Evolutionary conservation across 35 echinoderm and acorn worm species (phyloP).

Genomic region (Apostichopus parvimensis): DNA sequence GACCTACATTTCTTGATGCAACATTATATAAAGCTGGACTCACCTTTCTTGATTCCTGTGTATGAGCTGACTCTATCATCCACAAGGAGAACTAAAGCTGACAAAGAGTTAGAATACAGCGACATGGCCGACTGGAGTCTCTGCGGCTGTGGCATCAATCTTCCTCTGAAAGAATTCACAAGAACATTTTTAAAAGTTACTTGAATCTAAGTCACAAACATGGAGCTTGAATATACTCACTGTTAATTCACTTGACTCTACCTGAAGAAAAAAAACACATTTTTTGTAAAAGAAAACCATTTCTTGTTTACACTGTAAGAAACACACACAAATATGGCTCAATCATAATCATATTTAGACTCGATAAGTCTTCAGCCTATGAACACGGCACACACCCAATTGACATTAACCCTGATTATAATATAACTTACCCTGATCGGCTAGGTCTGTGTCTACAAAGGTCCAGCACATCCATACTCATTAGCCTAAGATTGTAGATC

Average conservation of each 20-base stretch:
- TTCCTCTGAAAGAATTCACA: conserved; percentile 53
- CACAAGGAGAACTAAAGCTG: conserved; percentile 88
- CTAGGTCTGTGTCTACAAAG: conserved; percentile 85
- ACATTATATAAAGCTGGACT: neutral
- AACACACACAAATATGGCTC: neutral
- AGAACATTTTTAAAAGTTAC: neutral
- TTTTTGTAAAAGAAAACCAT: neutral
- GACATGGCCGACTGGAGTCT: conserved; percentile 91
- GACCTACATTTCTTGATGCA: conserved; percentile 23
- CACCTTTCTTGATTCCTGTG: conserved; percentile 96
- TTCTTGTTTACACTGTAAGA: neutral
- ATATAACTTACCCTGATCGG: conserved; percentile 70
- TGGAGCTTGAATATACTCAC: too few relatives aligned
- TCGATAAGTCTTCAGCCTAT: too few relatives aligned
- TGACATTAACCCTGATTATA: neutral
- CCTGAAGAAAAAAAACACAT: too few relatives aligned
- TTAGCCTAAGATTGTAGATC: conserved; percentile 82
- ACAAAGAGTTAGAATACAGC: conserved; percentile 79
- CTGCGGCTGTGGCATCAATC: conserved; percentile 76
- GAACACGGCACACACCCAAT: too few relatives aligned
- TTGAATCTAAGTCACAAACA: too few relatives aligned
- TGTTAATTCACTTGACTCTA: too few relatives aligned
- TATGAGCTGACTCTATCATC: conserved; percentile 97
- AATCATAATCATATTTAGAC: neutral
- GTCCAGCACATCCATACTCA: conserved; percentile 83